phyloP scores from a whole-genome alignment of 2,797 vertebrate genomes.

The Nannoperca obscura region DNA sequence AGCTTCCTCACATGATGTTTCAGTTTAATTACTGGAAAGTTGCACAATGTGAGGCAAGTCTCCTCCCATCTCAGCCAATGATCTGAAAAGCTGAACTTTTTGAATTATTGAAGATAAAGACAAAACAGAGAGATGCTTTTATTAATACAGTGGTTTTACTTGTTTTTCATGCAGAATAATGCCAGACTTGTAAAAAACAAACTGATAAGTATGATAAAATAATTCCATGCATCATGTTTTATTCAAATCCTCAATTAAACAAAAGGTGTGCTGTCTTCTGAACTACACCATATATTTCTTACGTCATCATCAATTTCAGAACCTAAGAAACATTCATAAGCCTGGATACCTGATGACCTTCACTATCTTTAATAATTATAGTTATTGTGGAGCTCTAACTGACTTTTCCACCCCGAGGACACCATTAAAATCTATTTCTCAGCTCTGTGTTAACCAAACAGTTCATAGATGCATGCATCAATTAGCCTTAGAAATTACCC shows the following conservation, averaged over 20 bases:
- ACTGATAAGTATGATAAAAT: neutral
- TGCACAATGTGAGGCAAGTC: neutral
- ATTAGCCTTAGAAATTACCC: constrained; percentile 63
- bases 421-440: constrained; percentile 70
- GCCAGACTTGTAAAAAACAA: neutral
- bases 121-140: neutral
- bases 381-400: constrained; percentile 59
- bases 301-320: neutral
- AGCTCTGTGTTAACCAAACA: constrained; percentile 55
- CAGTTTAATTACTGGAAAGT: neutral
- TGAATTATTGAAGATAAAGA: neutral
- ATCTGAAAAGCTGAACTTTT: no score
- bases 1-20: neutral
- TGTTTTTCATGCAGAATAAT: neutral
- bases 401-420: constrained; percentile 55
- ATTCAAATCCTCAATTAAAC: neutral
- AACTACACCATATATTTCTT: neutral
- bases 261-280: neutral
- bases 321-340: neutral
- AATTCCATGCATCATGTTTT: neutral
- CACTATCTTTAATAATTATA: constrained; percentile 70
- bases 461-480: constrained; percentile 47
- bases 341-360: constrained; percentile 61
- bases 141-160: neutral
- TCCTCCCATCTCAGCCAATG: neutral